Percentiles rank a stretch among this genome's conserved stretches.
These are phyloP conservation scores for Dendrolimus kikuchii DNA, from an alignment of 1,140 invertebrate genomes.

Conservation along the genomic window DNA sequence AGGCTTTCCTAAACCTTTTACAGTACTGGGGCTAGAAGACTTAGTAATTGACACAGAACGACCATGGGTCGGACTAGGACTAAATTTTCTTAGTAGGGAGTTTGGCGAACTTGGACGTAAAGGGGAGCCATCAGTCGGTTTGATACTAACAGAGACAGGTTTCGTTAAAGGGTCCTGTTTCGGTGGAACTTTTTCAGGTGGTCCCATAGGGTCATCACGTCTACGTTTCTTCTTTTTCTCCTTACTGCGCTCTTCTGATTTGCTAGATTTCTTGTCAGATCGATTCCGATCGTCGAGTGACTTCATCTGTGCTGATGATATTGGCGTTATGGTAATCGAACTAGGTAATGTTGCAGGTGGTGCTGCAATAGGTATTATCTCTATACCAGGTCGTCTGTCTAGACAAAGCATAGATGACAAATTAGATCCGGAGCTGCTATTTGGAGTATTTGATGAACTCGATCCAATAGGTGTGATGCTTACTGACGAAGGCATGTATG, in stretches of 20 bases:
- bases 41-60: conserved; percentile 72
- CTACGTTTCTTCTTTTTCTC: conserved; percentile 87
- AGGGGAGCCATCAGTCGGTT: conserved; percentile 79
- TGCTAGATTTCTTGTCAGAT: conserved; percentile 77
- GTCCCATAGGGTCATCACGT: conserved; percentile 86
- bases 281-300: conserved; percentile 74
- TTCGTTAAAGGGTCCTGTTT: conserved; percentile 83
- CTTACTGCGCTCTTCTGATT: conserved; percentile 77
- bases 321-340: conserved; percentile 89
- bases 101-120: conserved; percentile 76
- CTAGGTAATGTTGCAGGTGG: conserved; percentile 78
- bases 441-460: conserved; percentile 35
- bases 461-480: conserved; percentile 84
- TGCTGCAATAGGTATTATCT: conserved; percentile 83
- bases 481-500: conserved; percentile 79
- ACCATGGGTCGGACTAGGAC: conserved; percentile 78
- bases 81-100: conserved; percentile 78
- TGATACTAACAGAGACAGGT: conserved; percentile 81
- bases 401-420: conserved; percentile 78
- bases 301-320: conserved; percentile 74
- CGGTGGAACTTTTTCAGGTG: conserved; percentile 84
- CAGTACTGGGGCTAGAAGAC: conserved; percentile 71
- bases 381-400: conserved; percentile 82
- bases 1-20: conserved; percentile 72
- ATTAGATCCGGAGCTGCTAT: conserved; percentile 57